phyloP scores from a whole-genome alignment of 2,113 vertebrate species.

The Tylochromis polylepis region DNA sequence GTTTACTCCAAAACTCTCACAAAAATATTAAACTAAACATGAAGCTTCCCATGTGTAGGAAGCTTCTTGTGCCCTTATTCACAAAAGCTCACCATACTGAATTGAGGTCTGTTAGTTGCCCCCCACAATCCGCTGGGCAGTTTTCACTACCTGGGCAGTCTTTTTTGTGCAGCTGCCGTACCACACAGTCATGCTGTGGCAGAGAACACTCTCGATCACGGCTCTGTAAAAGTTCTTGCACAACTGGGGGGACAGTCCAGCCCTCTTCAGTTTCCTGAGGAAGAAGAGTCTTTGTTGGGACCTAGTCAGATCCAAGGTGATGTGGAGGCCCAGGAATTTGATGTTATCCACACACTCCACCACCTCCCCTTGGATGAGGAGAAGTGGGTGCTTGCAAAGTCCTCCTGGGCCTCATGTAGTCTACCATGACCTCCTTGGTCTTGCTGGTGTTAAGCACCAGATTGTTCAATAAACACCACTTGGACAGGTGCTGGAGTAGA shows the following conservation, averaged over 20 bases:
- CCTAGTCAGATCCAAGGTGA: background rate
- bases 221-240: too few species aligned
- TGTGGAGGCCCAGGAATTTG: background rate
- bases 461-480: too few species aligned
- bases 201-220: too few species aligned
- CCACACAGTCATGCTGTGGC: background rate
- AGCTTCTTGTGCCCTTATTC: background rate
- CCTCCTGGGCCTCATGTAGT: too few species aligned
- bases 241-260: too few species aligned
- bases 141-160: background rate
- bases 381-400: background rate
- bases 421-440: too few species aligned
- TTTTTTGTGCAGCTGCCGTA: background rate
- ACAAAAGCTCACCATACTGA: background rate
- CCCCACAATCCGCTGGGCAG: background rate
- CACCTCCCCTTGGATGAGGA: background rate
- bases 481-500: too few species aligned
- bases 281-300: background rate
- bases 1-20: background rate
- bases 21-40: background rate
- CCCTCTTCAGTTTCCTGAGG: too few species aligned
- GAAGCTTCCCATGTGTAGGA: background rate
- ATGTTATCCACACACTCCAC: background rate
- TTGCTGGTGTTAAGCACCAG: too few species aligned
- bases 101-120: background rate